phyloP scores from a whole-genome alignment of 92 coral and sea anemone genomes.

The Epizoanthus fatuus region DNA sequence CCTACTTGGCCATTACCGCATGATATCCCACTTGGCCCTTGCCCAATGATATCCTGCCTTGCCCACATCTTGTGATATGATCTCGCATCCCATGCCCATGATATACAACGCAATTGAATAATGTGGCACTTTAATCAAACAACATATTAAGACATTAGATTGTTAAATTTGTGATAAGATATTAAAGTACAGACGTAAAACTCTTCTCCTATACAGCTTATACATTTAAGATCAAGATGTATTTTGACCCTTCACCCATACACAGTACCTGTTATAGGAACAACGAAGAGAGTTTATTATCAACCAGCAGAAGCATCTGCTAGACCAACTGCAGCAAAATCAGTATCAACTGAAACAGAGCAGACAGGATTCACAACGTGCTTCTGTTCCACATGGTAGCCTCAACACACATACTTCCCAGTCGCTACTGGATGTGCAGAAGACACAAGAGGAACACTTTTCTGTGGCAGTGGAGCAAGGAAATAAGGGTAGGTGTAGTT shows the following conservation, averaged over 20 bases:
- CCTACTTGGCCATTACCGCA: too few relatives aligned
- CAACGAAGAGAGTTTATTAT: conserved; percentile 86
- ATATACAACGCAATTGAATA: too few relatives aligned
- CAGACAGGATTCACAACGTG: conserved; percentile 5
- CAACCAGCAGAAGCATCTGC: conserved; percentile 79
- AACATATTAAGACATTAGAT: too few relatives aligned
- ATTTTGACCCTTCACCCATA: neutral
- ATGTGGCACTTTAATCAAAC: too few relatives aligned
- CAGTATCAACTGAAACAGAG: conserved; percentile 31
- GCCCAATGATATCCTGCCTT: too few relatives aligned
- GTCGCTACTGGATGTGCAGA: conserved; percentile 27
- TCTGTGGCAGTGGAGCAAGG: conserved; percentile 10
- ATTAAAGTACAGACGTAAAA: too few relatives aligned
- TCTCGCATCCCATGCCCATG: too few relatives aligned
- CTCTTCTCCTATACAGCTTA: neutral
- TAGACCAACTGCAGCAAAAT: conserved; percentile 68
- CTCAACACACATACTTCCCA: neutral
- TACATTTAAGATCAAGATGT: neutral
- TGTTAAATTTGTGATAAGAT: too few relatives aligned
- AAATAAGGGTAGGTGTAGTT: neutral
- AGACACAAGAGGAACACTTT: conserved; percentile 8
- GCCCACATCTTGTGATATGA: too few relatives aligned
- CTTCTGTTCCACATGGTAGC: neutral
- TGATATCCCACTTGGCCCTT: too few relatives aligned
- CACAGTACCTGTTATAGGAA: conserved; percentile 48